Base-by-base conservation (phyloP, 2,797 vertebrate species). In the Megalops cyprinoides region DNA sequence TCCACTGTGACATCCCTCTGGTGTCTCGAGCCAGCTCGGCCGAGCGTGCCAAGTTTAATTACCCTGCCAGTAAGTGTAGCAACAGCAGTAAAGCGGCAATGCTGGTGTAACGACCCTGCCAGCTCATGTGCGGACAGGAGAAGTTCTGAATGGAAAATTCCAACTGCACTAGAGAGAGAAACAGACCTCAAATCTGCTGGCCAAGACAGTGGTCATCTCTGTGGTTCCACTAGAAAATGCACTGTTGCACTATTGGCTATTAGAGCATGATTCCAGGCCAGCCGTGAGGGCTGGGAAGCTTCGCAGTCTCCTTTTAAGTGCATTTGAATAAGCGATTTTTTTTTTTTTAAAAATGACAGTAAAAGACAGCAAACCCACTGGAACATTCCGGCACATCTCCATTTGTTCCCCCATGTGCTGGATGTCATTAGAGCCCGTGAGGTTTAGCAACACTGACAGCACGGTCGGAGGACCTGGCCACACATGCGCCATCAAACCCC, bases 391-490 rank as follows among this genome's bases (percentile, higher is more conserved):
- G 8, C 25, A 12, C 58, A 31, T 37, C 62, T 5, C 62, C 62
- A 37, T 37, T 37, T 67, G 62, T 67, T 39, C 62, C 1, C 31
- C 62, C 31, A 39, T 5, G 34, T 67, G 34, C 34, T 39, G 62
- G 14, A 67, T 67, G 14, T 67, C 12, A 23, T 62, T 67, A 28
- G 76, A n/a, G 4, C 42, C 39, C 0, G 28, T 28, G 67, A 67
- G 71, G 49, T 44, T 83, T 80, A 83, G 82, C 42, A 39, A 65
- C 77, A 48, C 65, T 80, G 84, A 81, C 82, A 79, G 76, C 48
- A 34, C 34, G 74, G 65, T 83, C 20, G 15, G 25, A 51, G 74
- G 75, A n/a, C 79, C 31, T 53, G 74, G 18, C 42, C 7, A 37
- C 53, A n/a, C 49, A 79, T 73, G 31, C 2, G 28, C 34, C n/a